phyloP scores from a whole-genome alignment of 2,113 vertebrate genomes.

The Potamarius usumacintae region DNA sequence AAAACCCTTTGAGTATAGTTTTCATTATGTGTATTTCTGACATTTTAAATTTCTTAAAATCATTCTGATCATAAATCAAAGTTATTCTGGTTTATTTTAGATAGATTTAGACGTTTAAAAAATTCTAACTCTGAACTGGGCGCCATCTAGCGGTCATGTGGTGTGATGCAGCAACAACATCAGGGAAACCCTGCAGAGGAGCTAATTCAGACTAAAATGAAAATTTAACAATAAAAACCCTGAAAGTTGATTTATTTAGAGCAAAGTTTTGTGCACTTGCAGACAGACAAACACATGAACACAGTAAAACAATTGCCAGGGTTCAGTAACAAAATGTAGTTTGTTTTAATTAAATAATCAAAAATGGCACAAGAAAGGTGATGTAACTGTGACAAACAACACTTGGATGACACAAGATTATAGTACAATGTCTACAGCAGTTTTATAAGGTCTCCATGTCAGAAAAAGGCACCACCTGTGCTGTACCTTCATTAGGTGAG shows the following conservation, averaged over 20 bases:
- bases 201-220: neutral
- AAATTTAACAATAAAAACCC: neutral
- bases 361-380: constrained; percentile 57
- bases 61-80: neutral
- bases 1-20: no score
- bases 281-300: neutral
- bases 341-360: constrained; percentile 59
- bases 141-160: constrained; percentile 46
- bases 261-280: neutral
- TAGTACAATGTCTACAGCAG: constrained; percentile 57
- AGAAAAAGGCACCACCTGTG: constrained; percentile 46
- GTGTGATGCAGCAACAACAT: neutral
- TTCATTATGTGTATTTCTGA: neutral
- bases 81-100: neutral
- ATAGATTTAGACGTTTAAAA: neutral
- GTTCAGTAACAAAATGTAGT: constrained; percentile 57
- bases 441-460: constrained; percentile 52
- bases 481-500: constrained; percentile 45
- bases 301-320: constrained; percentile 19
- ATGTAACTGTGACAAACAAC: constrained; percentile 55
- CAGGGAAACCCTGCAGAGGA: no score
- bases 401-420: constrained; percentile 54
- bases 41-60: neutral
- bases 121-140: neutral
- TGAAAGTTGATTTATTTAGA: neutral